phyloP scores from a whole-genome alignment of 1,140 invertebrate genomes.

The Pararge aegeria region DNA sequence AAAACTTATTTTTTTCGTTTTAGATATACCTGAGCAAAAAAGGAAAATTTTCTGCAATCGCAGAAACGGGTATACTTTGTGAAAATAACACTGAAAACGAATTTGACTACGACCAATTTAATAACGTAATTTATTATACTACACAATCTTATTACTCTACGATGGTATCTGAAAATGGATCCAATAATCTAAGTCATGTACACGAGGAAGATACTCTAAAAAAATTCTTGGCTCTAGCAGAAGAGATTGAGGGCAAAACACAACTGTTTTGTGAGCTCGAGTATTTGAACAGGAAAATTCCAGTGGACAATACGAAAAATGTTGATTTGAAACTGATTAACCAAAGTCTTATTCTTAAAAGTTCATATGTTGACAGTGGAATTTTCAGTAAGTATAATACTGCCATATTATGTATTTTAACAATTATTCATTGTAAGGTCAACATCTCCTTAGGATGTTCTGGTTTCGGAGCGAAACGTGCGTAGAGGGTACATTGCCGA shows the following conservation, averaged over 20 bases:
- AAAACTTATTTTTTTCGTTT: background rate
- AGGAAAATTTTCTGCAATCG: constrained; percentile 17
- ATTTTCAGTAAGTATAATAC: background rate
- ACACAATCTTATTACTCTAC: background rate
- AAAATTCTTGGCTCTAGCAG: constrained; percentile 22
- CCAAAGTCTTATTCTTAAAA: constrained; percentile 26
- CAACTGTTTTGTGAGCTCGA: constrained; percentile 38
- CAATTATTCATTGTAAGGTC: too few species aligned
- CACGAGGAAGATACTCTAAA: background rate
- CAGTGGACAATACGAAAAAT: constrained; percentile 22
- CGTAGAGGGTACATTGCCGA: too few species aligned
- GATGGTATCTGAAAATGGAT: too few species aligned
- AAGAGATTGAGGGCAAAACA: constrained; percentile 28
- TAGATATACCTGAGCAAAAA: constrained; percentile 12
- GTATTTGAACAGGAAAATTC: constrained; percentile 27
- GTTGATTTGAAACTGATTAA: constrained; percentile 34
- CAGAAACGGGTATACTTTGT: background rate
- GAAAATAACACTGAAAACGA: background rate
- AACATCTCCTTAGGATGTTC: too few species aligned
- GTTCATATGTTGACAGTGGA: background rate
- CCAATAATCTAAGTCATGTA: too few species aligned
- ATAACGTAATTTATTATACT: background rate
- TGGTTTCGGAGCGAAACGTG: too few species aligned
- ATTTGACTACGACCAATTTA: background rate
- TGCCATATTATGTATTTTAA: background rate